phyloP scores from a whole-genome alignment of 2,113 vertebrate species.

The Anoura caudifer region DNA sequence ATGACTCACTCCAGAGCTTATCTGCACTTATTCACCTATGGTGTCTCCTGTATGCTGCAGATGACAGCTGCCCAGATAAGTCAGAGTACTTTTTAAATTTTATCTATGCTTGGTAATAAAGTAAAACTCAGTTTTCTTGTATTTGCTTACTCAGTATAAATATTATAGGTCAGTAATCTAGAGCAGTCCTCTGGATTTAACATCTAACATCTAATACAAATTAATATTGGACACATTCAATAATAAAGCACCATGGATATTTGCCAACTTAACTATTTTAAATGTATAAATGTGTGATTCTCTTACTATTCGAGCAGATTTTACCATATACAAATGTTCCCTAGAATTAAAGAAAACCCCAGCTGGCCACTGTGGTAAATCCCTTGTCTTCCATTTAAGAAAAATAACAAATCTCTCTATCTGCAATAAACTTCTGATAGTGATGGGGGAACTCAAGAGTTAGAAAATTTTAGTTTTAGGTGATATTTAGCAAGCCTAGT shows the following conservation, averaged over 20 bases:
- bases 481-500: too few species aligned
- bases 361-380: not conserved
- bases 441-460: too few species aligned
- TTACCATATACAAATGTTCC: not conserved
- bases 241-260: not conserved
- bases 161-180: not conserved
- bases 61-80: not conserved
- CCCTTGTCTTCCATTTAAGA: not conserved
- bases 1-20: not conserved
- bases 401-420: not conserved
- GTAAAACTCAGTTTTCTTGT: not conserved
- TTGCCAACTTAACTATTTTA: constrained; percentile 3
- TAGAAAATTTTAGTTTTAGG: too few species aligned
- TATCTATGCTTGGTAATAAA: not conserved
- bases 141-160: not conserved
- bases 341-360: not conserved
- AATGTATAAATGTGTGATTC: not conserved
- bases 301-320: not conserved
- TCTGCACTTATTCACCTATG: not conserved
- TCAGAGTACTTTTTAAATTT: not conserved
- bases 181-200: not conserved
- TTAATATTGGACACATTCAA: not conserved
- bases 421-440: not conserved
- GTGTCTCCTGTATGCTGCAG: not conserved
- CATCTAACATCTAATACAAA: not conserved